Conservation (phyloP, 2,797 vertebrate genomes). For the Ptychadena robeensis region DNA sequence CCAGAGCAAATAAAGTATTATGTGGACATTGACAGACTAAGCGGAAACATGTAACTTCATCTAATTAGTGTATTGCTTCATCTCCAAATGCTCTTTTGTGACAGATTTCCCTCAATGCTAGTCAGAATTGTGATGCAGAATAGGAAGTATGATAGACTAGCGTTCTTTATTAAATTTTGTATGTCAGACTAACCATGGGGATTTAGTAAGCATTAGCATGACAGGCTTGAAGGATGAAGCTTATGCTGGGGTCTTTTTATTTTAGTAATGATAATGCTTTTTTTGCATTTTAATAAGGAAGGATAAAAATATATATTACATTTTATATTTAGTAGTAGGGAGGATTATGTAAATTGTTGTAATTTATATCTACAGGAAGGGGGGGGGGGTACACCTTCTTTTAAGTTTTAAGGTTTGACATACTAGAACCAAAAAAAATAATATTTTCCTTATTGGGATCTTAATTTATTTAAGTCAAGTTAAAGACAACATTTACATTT, state of each 20-base stretch:
- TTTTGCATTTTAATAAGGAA: constrained; percentile 1
- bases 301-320: not conserved
- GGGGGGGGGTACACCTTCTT: too few species aligned
- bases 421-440: too few species aligned
- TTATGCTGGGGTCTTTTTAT: not conserved
- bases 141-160: not conserved
- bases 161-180: not conserved
- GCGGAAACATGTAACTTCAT: not conserved
- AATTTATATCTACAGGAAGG: not conserved
- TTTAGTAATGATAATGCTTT: not conserved
- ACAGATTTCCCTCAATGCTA: not conserved
- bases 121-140: not conserved
- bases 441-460: too few species aligned
- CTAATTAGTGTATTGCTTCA: not conserved
- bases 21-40: not conserved
- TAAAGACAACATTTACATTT: too few species aligned
- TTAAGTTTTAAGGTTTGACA: too few species aligned
- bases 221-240: not conserved
- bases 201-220: not conserved
- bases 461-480: too few species aligned
- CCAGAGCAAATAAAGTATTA: not conserved
- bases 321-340: not conserved
- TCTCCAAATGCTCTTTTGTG: not conserved
- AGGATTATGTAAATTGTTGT: constrained; percentile 8
- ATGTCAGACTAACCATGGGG: not conserved